Conservation (phyloP, 2,113 vertebrate species). For the Pterocles orientalis region DNA sequence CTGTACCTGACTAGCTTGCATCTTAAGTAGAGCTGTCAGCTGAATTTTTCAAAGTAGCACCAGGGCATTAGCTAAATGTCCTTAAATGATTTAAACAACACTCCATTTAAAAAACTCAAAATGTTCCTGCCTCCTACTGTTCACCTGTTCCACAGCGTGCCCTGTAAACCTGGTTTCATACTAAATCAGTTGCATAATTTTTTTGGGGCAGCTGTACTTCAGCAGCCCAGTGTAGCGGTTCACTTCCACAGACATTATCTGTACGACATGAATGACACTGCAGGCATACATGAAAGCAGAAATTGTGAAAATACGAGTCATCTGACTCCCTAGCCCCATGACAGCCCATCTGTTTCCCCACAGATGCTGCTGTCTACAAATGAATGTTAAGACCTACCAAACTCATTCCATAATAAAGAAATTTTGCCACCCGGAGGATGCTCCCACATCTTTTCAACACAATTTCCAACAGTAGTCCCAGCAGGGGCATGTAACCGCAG, state of each 20-base stretch:
- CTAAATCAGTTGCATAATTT: not conserved
- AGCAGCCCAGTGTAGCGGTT: not conserved
- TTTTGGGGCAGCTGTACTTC: not conserved
- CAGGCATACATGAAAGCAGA: not conserved
- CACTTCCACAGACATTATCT: not conserved
- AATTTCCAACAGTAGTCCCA: not conserved
- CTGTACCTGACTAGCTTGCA: not conserved
- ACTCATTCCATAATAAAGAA: not conserved
- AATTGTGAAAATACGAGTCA: not conserved
- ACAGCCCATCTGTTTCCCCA: not conserved
- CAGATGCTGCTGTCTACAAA: not conserved
- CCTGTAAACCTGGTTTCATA: not conserved
- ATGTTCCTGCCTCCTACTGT: not conserved
- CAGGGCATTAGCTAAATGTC: not conserved
- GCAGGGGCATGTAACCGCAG: accelerated
- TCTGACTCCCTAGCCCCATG: not conserved
- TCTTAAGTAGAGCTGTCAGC: not conserved
- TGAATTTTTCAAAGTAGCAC: not conserved
- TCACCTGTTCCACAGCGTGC: not conserved
- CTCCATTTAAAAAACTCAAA: too few relatives aligned
- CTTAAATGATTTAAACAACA: not conserved
- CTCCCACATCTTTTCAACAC: not conserved
- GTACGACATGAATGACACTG: accelerated
- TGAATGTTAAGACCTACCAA: not conserved
- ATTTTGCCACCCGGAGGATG: not conserved